A percentile compares a stretch with the other conserved stretches of the same genome.
These are phyloP conservation scores for Passer montanus DNA, from an alignment of 2,113 vertebrate genomes.

Conservation along the genomic window DNA sequence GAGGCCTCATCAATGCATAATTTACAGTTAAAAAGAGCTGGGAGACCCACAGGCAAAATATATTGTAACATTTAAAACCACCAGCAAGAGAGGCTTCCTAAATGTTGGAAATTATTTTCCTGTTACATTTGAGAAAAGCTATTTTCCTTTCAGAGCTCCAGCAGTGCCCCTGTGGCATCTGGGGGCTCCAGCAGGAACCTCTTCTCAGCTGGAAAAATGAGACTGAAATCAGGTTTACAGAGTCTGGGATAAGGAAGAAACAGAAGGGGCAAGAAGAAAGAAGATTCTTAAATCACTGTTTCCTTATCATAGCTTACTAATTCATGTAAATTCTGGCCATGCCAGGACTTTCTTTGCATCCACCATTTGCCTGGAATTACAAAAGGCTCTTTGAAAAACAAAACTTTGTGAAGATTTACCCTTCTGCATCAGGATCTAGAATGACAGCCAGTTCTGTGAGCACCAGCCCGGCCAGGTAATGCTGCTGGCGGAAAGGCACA, in stretches of 20 bases:
- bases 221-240: neutral
- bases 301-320: neutral
- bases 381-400: neutral
- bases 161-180: neutral
- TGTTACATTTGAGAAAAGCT: neutral
- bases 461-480: constrained; percentile 94
- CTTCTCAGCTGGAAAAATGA: neutral
- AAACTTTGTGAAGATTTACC: constrained; percentile 75
- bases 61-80: neutral
- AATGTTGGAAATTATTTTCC: neutral
- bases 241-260: neutral
- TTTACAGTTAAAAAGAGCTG: neutral
- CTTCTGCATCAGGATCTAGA: constrained; percentile 95
- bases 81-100: neutral
- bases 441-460: constrained; percentile 93
- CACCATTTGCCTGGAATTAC: neutral
- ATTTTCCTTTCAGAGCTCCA: neutral
- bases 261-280: neutral
- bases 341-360: neutral
- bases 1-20: constrained; percentile 3
- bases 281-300: neutral
- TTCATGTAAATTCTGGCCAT: neutral
- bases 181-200: neutral
- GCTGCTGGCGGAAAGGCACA: constrained; percentile 95
- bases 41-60: neutral